A percentile compares a stretch with the other conserved stretches of the same genome.
phyloP scores from a whole-genome alignment of 2,888 invertebrate genomes.

The Harpalus rubripes region DNA sequence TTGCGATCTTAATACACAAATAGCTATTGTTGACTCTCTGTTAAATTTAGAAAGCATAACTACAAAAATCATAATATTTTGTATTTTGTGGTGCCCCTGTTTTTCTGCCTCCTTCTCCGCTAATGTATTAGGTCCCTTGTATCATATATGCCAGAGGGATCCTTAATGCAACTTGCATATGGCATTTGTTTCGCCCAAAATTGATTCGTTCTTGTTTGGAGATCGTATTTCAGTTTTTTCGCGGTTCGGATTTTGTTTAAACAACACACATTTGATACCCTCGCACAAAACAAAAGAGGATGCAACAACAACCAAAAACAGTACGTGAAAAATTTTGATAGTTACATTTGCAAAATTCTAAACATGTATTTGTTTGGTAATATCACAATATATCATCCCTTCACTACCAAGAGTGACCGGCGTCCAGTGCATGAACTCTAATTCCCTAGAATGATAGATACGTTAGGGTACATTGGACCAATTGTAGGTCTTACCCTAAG shows the following conservation, averaged over 20 bases:
- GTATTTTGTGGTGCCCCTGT: neutral
- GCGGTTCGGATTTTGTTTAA: constrained; percentile 50
- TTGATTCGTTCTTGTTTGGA: constrained; percentile 64
- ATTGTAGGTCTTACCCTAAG: neutral
- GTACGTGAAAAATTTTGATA: neutral
- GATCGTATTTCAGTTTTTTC: constrained; percentile 54
- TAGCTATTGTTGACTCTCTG: too few species aligned
- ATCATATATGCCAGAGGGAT: constrained; percentile 47
- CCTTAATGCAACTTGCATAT: constrained; percentile 62
- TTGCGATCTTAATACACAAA: too few species aligned
- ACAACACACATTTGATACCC: neutral
- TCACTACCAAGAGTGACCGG: constrained; percentile 74
- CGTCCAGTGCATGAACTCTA: constrained; percentile 72
- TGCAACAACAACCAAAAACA: neutral
- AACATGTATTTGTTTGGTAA: neutral
- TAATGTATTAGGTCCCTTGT: neutral
- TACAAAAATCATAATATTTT: too few species aligned
- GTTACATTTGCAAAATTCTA: neutral
- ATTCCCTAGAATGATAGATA: constrained; percentile 76
- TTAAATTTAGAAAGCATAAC: too few species aligned
- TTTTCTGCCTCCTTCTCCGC: neutral
- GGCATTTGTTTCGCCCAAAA: constrained; percentile 64
- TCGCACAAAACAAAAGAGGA: neutral
- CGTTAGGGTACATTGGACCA: constrained; percentile 69
- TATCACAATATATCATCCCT: neutral